Conservation (phyloP, 2,797 vertebrate species). For the Coccyzus lansbergi region DNA sequence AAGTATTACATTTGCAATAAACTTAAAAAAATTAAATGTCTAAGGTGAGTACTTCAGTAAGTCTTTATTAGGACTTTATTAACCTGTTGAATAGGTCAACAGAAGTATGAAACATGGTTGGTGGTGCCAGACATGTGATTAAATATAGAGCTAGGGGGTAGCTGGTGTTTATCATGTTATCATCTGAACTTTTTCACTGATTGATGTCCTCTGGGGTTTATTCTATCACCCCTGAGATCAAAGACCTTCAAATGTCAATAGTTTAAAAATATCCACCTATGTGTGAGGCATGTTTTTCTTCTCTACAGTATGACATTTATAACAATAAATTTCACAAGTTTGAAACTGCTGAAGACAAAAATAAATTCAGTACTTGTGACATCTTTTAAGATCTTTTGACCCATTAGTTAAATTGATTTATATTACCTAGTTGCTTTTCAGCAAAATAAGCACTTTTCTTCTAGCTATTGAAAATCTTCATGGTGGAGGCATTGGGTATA, state of each 20-base stretch:
- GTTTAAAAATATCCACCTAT: background rate
- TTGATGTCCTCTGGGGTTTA: background rate
- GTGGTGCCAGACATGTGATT: background rate
- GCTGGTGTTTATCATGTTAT: background rate
- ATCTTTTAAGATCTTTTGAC: slow-evolving; percentile 43
- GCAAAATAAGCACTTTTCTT: slow-evolving; percentile 16
- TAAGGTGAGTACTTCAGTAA: background rate
- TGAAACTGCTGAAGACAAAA: slow-evolving; percentile 18
- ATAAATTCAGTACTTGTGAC: slow-evolving; percentile 1
- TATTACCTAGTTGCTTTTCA: slow-evolving; percentile 2
- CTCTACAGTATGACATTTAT: background rate
- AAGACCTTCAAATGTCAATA: slow-evolving; percentile 18
- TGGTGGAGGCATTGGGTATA: background rate
- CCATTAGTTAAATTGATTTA: slow-evolving; percentile 15
- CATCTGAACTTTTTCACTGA: background rate
- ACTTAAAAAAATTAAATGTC: background rate
- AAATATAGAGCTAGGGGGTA: background rate
- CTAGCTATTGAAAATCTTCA: background rate
- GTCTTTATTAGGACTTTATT: slow-evolving; percentile 13
- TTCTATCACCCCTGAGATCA: background rate
- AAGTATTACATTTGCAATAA: background rate
- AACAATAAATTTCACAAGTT: slow-evolving; percentile 4
- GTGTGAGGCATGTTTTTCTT: slow-evolving; percentile 14
- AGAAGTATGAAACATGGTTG: background rate
- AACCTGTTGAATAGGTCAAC: background rate